Evolutionary conservation across 2,888 invertebrate species (phyloP).

Genomic region (Mythimna vitellina): DNA sequence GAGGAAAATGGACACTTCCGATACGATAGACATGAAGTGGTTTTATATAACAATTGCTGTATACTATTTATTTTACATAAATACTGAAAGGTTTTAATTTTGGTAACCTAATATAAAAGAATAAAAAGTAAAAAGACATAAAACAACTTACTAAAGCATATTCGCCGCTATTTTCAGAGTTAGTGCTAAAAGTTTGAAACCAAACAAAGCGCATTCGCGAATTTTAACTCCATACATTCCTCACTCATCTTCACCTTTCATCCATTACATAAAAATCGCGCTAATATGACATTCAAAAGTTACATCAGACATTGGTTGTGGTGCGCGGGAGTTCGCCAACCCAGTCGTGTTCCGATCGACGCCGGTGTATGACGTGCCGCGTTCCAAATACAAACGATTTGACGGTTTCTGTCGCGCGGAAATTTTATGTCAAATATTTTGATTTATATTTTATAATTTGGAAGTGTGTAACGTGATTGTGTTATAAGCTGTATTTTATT

Average conservation of each 20-base stretch:
- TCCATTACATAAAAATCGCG: constrained; percentile 66
- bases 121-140: neutral
- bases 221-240: constrained; percentile 28
- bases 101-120: too few species aligned
- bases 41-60: too few species aligned
- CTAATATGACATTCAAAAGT: constrained; percentile 67
- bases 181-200: neutral
- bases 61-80: too few species aligned
- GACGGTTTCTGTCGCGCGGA: constrained; percentile 80
- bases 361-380: constrained; percentile 63
- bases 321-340: constrained; percentile 57
- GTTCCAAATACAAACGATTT: constrained; percentile 68
- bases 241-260: constrained; percentile 64
- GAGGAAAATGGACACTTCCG: too few species aligned
- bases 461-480: constrained; percentile 69
- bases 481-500: constrained; percentile 56
- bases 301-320: constrained; percentile 65
- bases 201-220: constrained; percentile 27
- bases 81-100: too few species aligned
- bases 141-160: neutral
- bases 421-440: constrained; percentile 78
- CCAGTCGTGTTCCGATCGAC: constrained; percentile 68
- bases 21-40: too few species aligned
- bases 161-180: neutral
- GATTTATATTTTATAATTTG: constrained; percentile 17